phyloP scores from a whole-genome alignment of 1,140 invertebrate genomes.

The Capitella teleta region DNA sequence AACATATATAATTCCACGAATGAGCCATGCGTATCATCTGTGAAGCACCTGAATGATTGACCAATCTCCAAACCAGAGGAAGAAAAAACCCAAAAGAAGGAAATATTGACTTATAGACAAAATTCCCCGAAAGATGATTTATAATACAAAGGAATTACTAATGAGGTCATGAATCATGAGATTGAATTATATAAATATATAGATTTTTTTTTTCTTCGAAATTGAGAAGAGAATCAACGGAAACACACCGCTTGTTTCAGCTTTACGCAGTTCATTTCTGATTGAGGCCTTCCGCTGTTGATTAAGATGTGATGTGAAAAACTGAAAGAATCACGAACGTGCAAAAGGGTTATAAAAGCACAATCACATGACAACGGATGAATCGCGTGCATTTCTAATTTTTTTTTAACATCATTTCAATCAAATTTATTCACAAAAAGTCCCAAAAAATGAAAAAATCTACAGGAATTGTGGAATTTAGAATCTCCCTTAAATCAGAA shows the following conservation, averaged over 20 bases:
- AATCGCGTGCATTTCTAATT: neutral
- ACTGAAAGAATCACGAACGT: conserved; percentile 29
- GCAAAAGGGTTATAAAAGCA: neutral
- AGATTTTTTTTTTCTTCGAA: neutral
- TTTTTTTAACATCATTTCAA: neutral
- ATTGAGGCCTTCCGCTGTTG: conserved; percentile 40
- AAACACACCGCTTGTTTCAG: conserved; percentile 28
- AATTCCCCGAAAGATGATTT: neutral
- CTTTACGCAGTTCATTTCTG: conserved; percentile 42
- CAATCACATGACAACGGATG: neutral
- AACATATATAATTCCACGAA: neutral
- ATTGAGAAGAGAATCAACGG: conserved; percentile 8
- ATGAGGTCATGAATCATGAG: neutral
- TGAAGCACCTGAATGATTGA: neutral
- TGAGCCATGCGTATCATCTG: neutral
- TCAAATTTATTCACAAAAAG: neutral
- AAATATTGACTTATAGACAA: neutral
- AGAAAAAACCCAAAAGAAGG: neutral
- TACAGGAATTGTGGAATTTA: neutral
- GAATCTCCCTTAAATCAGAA: neutral
- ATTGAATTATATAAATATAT: neutral
- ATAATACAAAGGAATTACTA: neutral
- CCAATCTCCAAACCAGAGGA: neutral
- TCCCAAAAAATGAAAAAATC: neutral
- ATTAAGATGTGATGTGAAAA: conserved; percentile 44